Conservation (phyloP, 2,797 vertebrate genomes). For the Sphenopsis melanotis region DNA sequence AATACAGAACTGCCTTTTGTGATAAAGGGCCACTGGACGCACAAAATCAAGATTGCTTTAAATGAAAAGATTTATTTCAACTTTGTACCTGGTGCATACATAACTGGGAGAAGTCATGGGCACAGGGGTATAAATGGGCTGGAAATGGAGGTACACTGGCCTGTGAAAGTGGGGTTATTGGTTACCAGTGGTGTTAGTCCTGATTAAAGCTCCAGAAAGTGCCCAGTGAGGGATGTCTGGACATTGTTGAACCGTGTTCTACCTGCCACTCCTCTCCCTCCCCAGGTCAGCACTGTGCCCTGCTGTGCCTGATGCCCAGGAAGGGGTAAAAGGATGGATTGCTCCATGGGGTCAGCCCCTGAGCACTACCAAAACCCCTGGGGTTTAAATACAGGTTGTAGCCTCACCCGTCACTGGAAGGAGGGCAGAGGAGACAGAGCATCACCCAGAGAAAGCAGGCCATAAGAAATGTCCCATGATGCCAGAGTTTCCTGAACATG, state of each 20-base stretch:
- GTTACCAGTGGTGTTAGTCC: background rate
- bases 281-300: too few species aligned
- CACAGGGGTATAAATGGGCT: background rate
- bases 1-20: background rate
- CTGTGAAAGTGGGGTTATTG: background rate
- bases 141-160: background rate
- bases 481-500: background rate
- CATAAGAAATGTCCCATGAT: rapidly evolving
- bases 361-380: background rate
- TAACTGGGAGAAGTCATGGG: background rate
- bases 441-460: background rate
- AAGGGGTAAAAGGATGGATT: background rate
- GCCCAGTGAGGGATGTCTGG: background rate
- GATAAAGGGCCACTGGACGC: background rate
- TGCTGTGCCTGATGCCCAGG: background rate
- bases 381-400: rapidly evolving
- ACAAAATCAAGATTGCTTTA: background rate
- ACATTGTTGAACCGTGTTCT: background rate
- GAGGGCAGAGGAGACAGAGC: background rate
- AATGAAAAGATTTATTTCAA: background rate
- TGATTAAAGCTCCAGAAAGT: background rate
- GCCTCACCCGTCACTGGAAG: background rate
- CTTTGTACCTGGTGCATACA: background rate
- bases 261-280: background rate
- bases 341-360: rapidly evolving